Evolutionary conservation across 2,113 vertebrate species (phyloP), one percentile per base, ranked within the genome.

Genomic region (Labeo catla): DNA sequence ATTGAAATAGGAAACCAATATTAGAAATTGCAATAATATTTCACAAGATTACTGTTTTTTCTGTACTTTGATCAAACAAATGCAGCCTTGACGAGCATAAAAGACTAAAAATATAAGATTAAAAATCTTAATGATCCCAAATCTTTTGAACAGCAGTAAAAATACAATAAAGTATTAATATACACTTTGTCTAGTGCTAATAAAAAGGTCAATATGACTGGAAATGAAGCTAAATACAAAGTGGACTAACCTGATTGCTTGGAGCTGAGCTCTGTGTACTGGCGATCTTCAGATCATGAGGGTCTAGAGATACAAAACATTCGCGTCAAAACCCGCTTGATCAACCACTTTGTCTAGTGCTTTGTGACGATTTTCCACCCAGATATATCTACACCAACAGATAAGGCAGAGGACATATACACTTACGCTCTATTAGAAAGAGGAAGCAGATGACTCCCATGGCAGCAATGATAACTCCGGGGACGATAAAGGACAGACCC

Each of bases 401-500:
- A 16, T 49, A 70, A 34, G 2, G 90, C 3, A 79, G 34, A 81
- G 70, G 59, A 76, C 59, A 84, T 0, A 72, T 7, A 28, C 10
- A 95, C 97, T 97, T 89, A 99, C 98, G 96, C 82, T 99, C 98
- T 2, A 99, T 95, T 0, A 99, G 97, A 91, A 99, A 99, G 88
- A 99, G 81, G 93, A 98, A 99, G 92, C 96, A 98, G 92, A 98
- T 1, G 28, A 98, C 0, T 1, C 97, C 98, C 94, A 97, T 89
- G 1, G 36, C 4, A 0, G 93, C 89, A 0, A 97, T 99, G 92
- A 98, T 93, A 92, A 97, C 59, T 1, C 98, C 97, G 0, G 98
- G 98, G 2, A 99, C 95, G 0, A 98, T 72, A 77, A 99, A 99
- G 13, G 98, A 99, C 90, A 98, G 19, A 12, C 98, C 98, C 98